Conservation (phyloP, 2,888 invertebrate species). For the Ommatoiulus sabulosus region DNA sequence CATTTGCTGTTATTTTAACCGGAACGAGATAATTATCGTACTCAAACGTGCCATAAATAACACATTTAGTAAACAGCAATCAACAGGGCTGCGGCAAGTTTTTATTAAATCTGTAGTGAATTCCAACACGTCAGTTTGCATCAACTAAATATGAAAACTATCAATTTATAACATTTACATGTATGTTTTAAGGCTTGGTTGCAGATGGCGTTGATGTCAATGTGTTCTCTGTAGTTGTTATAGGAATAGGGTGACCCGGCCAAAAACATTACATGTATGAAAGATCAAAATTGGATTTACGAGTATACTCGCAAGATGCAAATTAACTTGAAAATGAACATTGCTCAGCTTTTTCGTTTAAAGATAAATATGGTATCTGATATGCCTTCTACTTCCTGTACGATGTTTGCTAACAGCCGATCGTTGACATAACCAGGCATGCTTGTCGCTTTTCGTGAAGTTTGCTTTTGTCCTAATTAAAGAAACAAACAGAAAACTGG, state of each 20-base stretch:
- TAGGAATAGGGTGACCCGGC: neutral
- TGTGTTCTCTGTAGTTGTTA: neutral
- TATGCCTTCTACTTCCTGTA: neutral
- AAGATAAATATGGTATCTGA: neutral
- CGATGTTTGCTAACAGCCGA: too few relatives aligned
- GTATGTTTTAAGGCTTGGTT: neutral
- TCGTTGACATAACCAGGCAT: too few relatives aligned
- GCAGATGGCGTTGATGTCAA: neutral
- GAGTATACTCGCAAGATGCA: neutral
- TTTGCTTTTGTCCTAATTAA: too few relatives aligned
- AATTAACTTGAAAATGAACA: neutral
- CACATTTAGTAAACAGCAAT: neutral
- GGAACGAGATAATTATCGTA: conserved; percentile 19
- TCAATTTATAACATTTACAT: neutral
- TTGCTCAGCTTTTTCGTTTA: neutral
- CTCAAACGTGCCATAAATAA: neutral
- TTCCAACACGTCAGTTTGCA: neutral
- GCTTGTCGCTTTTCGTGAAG: too few relatives aligned
- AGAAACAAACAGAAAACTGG: neutral
- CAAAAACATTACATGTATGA: neutral
- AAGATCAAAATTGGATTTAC: neutral
- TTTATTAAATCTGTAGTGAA: neutral
- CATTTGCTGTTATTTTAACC: neutral
- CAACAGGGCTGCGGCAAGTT: neutral
- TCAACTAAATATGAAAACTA: neutral